phyloP scores from a whole-genome alignment of 2,888 invertebrate genomes.

The Cyrtodaria siliqua region DNA sequence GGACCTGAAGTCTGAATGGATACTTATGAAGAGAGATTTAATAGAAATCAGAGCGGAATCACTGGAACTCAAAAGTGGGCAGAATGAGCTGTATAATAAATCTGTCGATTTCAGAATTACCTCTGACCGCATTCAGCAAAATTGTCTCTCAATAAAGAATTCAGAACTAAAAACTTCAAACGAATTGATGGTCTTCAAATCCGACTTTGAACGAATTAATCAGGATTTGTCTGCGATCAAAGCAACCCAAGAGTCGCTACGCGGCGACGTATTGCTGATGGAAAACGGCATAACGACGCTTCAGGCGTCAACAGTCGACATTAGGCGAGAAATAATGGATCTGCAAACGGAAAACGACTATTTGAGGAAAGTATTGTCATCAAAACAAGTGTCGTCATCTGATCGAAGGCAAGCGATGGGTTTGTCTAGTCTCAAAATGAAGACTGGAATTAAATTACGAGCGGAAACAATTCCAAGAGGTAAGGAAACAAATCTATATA shows the following conservation, averaged over 20 bases:
- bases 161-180: constrained; percentile 20
- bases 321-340: constrained; percentile 27
- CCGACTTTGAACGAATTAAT: constrained; percentile 46
- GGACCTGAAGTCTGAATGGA: constrained; percentile 84
- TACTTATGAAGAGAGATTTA: constrained; percentile 83
- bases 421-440: too few relatives aligned
- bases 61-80: constrained; percentile 57
- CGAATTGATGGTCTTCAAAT: constrained; percentile 40
- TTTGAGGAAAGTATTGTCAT: background rate
- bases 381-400: too few relatives aligned
- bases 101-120: constrained; percentile 55
- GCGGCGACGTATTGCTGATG: constrained; percentile 14
- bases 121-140: constrained; percentile 15
- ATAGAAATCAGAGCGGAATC: constrained; percentile 74
- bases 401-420: too few relatives aligned
- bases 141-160: constrained; percentile 18
- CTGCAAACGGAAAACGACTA: constrained; percentile 27
- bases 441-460: too few relatives aligned
- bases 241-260: constrained; percentile 29
- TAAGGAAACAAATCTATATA: too few relatives aligned
- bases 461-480: constrained; percentile 12
- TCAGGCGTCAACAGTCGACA: constrained; percentile 15
- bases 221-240: constrained; percentile 47
- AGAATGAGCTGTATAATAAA: constrained; percentile 60
- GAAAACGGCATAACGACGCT: constrained; percentile 29